Percentiles rank a stretch among this genome's conserved stretches.
phyloP scores from a whole-genome alignment of 2,113 vertebrate genomes.

The Geococcyx californianus region DNA sequence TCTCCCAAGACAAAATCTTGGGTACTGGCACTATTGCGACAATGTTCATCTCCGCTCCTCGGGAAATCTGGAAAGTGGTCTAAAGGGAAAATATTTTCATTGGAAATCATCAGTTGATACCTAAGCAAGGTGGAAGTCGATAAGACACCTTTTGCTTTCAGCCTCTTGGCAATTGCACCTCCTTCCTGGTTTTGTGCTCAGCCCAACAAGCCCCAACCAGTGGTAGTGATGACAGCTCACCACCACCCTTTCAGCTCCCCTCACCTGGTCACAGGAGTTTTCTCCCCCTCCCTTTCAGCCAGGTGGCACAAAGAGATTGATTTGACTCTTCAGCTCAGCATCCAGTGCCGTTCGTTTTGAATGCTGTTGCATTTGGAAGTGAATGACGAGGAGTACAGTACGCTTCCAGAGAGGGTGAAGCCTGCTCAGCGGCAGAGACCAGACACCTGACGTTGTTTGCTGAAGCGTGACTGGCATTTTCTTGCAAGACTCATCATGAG shows the following conservation, averaged over 20 bases:
- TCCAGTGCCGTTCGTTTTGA: not conserved
- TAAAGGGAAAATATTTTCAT: constrained; percentile 44
- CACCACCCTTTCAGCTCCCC: not conserved
- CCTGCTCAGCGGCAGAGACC: not conserved
- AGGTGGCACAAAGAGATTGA: not conserved
- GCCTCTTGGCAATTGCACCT: not conserved
- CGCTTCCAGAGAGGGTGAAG: not conserved
- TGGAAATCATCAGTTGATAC: constrained; percentile 7
- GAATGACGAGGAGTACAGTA: accelerated
- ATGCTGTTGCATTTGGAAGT: accelerated
- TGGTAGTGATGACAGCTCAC: not conserved
- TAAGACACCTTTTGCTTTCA: constrained; percentile 2
- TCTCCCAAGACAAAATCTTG: not conserved
- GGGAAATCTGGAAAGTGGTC: not conserved
- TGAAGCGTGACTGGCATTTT: not conserved
- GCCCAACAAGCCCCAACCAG: not conserved
- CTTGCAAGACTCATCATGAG: constrained; percentile 70
- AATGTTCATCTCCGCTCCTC: not conserved
- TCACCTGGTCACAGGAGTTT: not conserved
- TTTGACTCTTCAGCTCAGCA: accelerated
- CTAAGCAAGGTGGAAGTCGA: constrained; percentile 38
- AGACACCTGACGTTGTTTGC: not conserved
- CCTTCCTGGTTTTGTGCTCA: constrained; percentile 28
- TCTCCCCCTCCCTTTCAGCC: not conserved
- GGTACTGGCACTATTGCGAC: not conserved